Percentiles rank a stretch among this genome's conserved stretches.
These are phyloP conservation scores for Decapterus maruadsi DNA, from an alignment of 2,797 vertebrate species.

Conservation along the genomic window DNA sequence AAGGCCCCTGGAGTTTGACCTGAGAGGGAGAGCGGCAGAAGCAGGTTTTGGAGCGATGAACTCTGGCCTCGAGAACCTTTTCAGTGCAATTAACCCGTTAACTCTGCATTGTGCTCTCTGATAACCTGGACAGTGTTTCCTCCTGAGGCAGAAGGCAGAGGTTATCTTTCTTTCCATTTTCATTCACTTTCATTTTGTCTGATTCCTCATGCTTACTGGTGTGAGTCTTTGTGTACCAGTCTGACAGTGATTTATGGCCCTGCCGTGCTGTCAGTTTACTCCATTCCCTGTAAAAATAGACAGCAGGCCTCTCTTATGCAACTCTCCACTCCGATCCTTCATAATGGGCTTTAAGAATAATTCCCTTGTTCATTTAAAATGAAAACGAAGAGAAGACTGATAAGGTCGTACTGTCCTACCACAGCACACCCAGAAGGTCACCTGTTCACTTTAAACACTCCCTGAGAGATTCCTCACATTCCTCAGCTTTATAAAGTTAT, in stretches of 20 bases:
- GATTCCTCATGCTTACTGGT: constrained; percentile 6
- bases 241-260: constrained; percentile 27
- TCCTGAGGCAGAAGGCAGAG: constrained; percentile 13
- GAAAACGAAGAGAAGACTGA: constrained; percentile 28
- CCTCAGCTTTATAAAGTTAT: constrained; percentile 61
- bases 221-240: constrained; percentile 8
- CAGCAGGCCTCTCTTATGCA: not conserved
- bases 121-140: constrained; percentile 13
- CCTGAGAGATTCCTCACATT: constrained; percentile 78
- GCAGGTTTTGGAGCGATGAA: constrained; percentile 57
- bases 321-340: constrained; percentile 8
- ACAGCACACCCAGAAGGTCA: constrained; percentile 61
- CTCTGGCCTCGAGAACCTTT: constrained; percentile 44
- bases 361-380: constrained; percentile 26
- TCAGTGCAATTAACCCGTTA: constrained; percentile 10
- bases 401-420: constrained; percentile 49
- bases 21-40: constrained; percentile 36
- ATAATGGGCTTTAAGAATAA: constrained; percentile 5
- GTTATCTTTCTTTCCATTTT: constrained; percentile 30
- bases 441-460: constrained; percentile 70
- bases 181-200: constrained; percentile 21
- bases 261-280: constrained; percentile 10
- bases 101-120: constrained; percentile 36
- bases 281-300: constrained; percentile 29
- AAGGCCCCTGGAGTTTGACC: constrained; percentile 56